Evolutionary conservation across 2,113 vertebrate genomes (phyloP), one percentile per base, ranked within the genome.

Genomic region (Leptobrachium ailaonicum): DNA sequence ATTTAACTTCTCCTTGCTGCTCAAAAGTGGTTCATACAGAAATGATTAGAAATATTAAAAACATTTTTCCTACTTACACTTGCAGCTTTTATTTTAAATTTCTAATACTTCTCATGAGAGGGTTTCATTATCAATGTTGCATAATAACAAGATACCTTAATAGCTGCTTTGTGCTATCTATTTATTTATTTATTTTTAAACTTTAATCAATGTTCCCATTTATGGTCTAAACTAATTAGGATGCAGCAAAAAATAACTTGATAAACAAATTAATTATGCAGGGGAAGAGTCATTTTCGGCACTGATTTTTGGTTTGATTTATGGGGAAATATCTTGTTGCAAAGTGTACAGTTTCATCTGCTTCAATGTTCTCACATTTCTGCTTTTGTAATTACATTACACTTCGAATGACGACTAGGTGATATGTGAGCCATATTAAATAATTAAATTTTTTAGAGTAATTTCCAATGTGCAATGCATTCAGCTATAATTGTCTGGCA

Each of bases 401-500:
- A 13, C 11, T 60, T 11, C 10, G 9, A 13, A 11, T 60, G 56
- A 60, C 13, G 56, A 60, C 13, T 60, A 8, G 40, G 62, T 6
- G 62, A 32, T 64, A 64, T 64, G n/a, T 32, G 62, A 32, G n/a
- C 62, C n/a, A 64, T 64, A 40, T 64, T 64, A 64, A 40, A 40
- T 3, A 64, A 32, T 64, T 64, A 64, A 40, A n/a, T 6, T 64
- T 64, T 5, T 20, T 6, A 32, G 4, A 64, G 6, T 64, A n/a
- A 20, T 32, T 64, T 20, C n/a, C 32, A 6, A 64, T 64, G 40
- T 13, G 40, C 62, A 64, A 20, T 64, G 62, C 9, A 20, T 32
- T 32, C n/a, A 32, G 40, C 20, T 32, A 12, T 60, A 60, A 12
- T 60, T 11, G 13, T 60, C 13, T 60, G 47, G 47, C 47, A 50